Evolutionary conservation across 2,888 invertebrate genomes (phyloP).

Genomic region (Tinea pellionella): DNA sequence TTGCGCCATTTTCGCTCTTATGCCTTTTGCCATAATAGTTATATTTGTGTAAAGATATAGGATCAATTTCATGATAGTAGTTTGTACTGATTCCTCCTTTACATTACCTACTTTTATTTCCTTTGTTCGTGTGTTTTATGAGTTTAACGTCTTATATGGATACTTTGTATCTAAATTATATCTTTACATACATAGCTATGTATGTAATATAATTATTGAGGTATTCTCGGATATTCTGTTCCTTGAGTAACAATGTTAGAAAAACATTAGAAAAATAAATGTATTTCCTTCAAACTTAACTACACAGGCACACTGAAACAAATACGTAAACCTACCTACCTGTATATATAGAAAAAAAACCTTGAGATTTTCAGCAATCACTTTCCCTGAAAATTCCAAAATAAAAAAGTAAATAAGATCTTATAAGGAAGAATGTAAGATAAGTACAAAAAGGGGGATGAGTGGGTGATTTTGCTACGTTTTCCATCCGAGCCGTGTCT

Average conservation of each 20-base stretch:
- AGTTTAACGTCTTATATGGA: constrained; percentile 64
- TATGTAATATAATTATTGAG: no score
- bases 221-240: no score
- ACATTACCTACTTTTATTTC: constrained; percentile 57
- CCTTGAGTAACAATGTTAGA: no score
- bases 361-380: constrained; percentile 1
- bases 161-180: constrained; percentile 24
- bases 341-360: background rate
- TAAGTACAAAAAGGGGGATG: background rate
- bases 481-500: constrained; percentile 31
- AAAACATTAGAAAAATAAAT: no score
- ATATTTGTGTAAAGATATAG: constrained; percentile 23
- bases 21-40: constrained; percentile 12
- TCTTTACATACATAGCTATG: no score
- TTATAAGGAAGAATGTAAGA: constrained; percentile 8
- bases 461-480: constrained; percentile 15
- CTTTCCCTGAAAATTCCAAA: constrained; percentile 12
- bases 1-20: constrained; percentile 22
- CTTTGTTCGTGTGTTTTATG: constrained; percentile 65
- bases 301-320: background rate
- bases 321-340: background rate
- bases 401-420: constrained; percentile 16
- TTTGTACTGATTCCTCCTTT: constrained; percentile 66
- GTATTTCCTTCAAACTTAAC: no score
- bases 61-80: constrained; percentile 67